phyloP scores from a whole-genome alignment of 1,140 invertebrate species.

The Chymomyza costata region DNA sequence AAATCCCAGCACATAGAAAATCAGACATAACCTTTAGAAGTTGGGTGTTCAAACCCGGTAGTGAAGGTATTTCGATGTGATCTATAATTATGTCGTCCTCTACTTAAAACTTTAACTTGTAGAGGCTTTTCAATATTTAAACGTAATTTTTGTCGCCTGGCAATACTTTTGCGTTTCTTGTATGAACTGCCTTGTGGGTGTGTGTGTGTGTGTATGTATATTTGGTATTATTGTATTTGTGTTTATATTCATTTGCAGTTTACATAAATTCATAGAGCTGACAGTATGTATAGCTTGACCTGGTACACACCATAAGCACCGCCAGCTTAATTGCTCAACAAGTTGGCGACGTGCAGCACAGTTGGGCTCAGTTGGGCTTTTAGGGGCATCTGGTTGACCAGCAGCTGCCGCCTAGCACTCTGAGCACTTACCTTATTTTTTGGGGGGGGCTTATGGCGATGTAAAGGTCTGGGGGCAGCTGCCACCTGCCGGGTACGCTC shows the following conservation, averaged over 20 bases:
- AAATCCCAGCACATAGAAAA: too few relatives aligned
- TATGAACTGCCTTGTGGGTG: background rate
- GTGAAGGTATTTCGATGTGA: too few relatives aligned
- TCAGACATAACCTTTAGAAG: too few relatives aligned
- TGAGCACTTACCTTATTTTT: background rate
- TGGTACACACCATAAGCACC: conserved; percentile 24
- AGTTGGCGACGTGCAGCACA: conserved; percentile 51
- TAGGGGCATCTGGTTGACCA: too few relatives aligned
- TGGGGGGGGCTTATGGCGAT: background rate
- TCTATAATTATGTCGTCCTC: too few relatives aligned
- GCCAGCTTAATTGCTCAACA: conserved; percentile 64
- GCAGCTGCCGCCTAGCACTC: conserved; percentile 30
- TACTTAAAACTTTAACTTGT: too few relatives aligned
- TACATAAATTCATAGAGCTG: conserved; percentile 53
- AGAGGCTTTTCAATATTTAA: too few relatives aligned
- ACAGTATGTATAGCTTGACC: conserved; percentile 14
- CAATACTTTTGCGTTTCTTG: conserved; percentile 6
- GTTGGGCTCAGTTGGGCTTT: conserved; percentile 2
- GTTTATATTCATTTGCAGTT: conserved; percentile 28
- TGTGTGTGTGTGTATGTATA: background rate
- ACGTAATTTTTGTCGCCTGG: too few relatives aligned
- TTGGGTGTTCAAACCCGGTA: too few relatives aligned
- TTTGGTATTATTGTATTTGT: conserved; percentile 1
- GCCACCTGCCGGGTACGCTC: conserved; percentile 39
- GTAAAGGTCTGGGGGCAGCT: conserved; percentile 1